phyloP scores from a whole-genome alignment of 37 sponge, comb jelly and placozoan species.

The Corticium candelabrum region DNA sequence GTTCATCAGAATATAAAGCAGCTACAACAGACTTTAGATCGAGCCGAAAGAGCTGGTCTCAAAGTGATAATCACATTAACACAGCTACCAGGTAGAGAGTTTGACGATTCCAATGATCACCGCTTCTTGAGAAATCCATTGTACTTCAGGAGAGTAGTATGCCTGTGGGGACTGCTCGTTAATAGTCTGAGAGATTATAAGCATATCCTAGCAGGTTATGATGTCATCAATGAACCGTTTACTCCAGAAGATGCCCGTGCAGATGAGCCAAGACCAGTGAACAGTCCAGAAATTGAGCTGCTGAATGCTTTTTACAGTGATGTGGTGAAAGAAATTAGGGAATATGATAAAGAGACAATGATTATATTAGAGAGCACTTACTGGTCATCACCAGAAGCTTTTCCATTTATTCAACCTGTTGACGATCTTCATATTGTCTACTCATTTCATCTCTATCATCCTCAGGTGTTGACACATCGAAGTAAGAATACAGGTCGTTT shows the following conservation, averaged over 20 bases:
- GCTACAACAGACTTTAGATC: not conserved
- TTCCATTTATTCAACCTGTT: slow-evolving; percentile 12
- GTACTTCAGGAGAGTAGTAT: slow-evolving; percentile 1
- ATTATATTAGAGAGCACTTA: slow-evolving; percentile 14
- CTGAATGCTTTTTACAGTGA: slow-evolving; percentile 20
- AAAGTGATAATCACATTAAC: slow-evolving; percentile 25
- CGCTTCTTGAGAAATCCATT: not conserved
- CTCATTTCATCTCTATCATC: slow-evolving; percentile 30
- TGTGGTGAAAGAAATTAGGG: slow-evolving; percentile 13
- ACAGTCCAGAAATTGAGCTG: not conserved
- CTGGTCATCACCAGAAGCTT: slow-evolving; percentile 21
- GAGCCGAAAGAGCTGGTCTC: slow-evolving; percentile 8
- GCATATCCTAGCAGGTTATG: slow-evolving; percentile 29
- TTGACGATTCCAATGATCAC: not conserved
- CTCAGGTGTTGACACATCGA: slow-evolving; percentile 5
- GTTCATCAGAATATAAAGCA: slow-evolving; percentile 10
- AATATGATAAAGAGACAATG: slow-evolving; percentile 12
- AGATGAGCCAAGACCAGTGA: no score
- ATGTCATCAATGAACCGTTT: slow-evolving; percentile 47
- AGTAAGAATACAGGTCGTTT: not conserved
- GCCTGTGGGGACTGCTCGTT: slow-evolving; percentile 32
- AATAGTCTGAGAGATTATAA: slow-evolving; percentile 7
- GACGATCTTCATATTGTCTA: slow-evolving; percentile 25
- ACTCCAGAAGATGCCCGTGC: slow-evolving; percentile 11
- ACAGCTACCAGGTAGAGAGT: slow-evolving; percentile 25